A percentile compares a stretch with the other conserved stretches of the same genome.
phyloP scores from a whole-genome alignment of 2,797 vertebrate genomes.

The Lophotriccus pileatus region DNA sequence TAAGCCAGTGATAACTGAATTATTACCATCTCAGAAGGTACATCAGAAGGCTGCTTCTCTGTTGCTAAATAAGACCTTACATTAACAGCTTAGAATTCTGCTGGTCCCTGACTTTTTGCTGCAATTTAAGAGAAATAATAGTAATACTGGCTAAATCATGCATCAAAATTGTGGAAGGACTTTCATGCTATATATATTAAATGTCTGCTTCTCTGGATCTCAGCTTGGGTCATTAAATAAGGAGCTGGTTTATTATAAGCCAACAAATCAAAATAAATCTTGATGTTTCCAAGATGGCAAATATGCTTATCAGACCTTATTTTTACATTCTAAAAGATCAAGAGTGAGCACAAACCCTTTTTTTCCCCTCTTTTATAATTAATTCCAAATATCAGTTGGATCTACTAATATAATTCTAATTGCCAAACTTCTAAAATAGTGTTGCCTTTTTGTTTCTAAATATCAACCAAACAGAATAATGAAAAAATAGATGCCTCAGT shows the following conservation, averaged over 20 bases:
- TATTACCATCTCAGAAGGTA: neutral
- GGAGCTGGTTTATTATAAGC: neutral
- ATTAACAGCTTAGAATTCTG: neutral
- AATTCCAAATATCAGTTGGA: conserved; percentile 25
- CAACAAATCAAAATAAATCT: conserved; percentile 18
- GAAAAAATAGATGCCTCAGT: neutral
- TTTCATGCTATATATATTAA: neutral
- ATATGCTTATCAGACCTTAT: neutral
- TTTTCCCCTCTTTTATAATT: neutral
- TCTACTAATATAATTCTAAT: conserved; percentile 7
- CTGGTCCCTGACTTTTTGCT: neutral
- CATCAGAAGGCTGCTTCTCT: neutral
- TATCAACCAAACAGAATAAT: neutral
- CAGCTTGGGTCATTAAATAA: neutral
- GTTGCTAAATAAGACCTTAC: neutral
- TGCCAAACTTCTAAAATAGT: neutral
- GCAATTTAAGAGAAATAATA: neutral
- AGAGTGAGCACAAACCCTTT: neutral
- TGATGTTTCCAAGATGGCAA: neutral
- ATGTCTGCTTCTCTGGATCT: neutral
- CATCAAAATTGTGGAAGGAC: neutral
- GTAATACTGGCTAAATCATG: neutral
- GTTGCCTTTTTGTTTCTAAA: conserved; percentile 30
- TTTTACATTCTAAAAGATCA: conserved; percentile 1
- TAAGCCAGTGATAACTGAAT: neutral